Evolutionary conservation across 1,140 invertebrate species (phyloP).

Genomic region (Chymomyza costata): DNA sequence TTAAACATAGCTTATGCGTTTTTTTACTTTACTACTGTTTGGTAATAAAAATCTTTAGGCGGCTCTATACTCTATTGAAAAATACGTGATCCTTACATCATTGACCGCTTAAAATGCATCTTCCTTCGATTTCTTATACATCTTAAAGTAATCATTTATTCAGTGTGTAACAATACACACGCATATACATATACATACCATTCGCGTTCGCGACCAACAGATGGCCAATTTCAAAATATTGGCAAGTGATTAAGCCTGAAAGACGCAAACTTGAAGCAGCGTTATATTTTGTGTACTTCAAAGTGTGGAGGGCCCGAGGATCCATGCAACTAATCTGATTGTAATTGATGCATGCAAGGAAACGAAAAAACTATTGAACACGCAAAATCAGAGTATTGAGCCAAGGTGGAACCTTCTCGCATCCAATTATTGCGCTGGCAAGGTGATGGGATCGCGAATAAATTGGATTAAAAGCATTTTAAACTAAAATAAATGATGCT

Average conservation of each 20-base stretch:
- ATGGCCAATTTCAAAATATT: slow-evolving; percentile 11
- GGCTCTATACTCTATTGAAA: too few species aligned
- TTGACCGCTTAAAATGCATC: too few species aligned
- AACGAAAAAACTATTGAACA: slow-evolving; percentile 30
- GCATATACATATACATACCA: slow-evolving; percentile 1
- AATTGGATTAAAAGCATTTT: slow-evolving; percentile 54
- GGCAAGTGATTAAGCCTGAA: slow-evolving; percentile 20
- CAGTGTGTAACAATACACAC: too few species aligned
- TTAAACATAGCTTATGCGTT: too few species aligned
- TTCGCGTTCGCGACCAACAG: too few species aligned
- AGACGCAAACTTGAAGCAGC: slow-evolving; percentile 6
- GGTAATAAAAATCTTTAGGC: too few species aligned
- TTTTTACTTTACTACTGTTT: too few species aligned
- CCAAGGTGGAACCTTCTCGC: slow-evolving; percentile 28
- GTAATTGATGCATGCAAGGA: slow-evolving; percentile 64
- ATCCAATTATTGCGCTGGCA: slow-evolving; percentile 61
- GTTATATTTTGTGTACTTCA: slow-evolving; percentile 18
- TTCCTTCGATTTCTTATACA: too few species aligned
- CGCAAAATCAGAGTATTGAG: slow-evolving; percentile 41
- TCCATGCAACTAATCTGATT: slow-evolving; percentile 65
- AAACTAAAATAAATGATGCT: slow-evolving; percentile 25
- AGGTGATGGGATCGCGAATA: slow-evolving; percentile 48
- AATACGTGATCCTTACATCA: too few species aligned
- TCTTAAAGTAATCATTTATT: too few species aligned
- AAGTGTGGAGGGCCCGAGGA: slow-evolving; percentile 24